A percentile compares a stretch with the other conserved stretches of the same genome.
Evolutionary conservation across 2,113 vertebrate species (phyloP).

Genomic region (Puntigrus tetrazona): DNA sequence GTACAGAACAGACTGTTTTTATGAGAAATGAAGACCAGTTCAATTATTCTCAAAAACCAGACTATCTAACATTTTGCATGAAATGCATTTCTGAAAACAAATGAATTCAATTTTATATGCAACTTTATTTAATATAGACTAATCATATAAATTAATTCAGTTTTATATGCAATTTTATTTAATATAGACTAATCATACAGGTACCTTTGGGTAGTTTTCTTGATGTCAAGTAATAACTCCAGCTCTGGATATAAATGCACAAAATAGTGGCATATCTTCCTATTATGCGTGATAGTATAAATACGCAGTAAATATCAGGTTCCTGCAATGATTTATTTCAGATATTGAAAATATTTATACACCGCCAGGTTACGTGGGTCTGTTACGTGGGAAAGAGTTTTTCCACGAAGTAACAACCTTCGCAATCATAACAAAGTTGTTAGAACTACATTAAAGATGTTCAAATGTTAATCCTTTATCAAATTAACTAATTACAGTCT

Average conservation of each 20-base stretch:
- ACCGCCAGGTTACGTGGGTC: neutral
- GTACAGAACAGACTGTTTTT: neutral
- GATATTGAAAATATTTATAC: neutral
- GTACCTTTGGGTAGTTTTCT: no score
- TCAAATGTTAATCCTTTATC: neutral
- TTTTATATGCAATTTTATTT: neutral
- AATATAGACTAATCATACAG: neutral
- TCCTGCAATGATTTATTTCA: neutral
- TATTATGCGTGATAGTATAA: no score
- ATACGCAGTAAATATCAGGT: neutral
- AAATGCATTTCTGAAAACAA: neutral
- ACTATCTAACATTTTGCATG: neutral
- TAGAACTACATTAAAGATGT: neutral
- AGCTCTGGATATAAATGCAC: neutral
- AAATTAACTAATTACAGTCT: neutral
- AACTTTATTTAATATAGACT: neutral
- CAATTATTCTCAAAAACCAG: neutral
- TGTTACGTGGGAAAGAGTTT: neutral
- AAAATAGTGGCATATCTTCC: no score
- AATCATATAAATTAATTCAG: neutral
- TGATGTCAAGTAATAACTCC: neutral
- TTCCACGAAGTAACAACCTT: neutral
- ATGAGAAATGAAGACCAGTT: neutral
- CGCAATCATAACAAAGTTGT: neutral
- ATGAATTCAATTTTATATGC: neutral